Base-by-base conservation (phyloP, 2,797 vertebrate species). In the Monodelphis domestica region DNA sequence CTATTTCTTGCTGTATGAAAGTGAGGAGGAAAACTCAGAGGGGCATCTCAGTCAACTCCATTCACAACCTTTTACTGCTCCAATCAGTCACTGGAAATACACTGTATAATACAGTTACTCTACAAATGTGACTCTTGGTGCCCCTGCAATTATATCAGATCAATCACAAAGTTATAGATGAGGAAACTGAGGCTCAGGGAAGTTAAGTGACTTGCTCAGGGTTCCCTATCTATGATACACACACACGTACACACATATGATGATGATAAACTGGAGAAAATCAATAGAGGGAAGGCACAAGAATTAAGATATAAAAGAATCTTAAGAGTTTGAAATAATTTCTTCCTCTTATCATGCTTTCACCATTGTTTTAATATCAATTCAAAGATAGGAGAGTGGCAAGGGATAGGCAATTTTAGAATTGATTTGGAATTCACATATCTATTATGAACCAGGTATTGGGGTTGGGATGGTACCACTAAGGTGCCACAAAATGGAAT, bases 381-480 rank as follows among this genome's bases (percentile, higher is more conserved):
- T n/a, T n/a, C n/a, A n/a, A n/a, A n/a, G n/a, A n/a, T n/a, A n/a
- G n/a, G n/a, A n/a, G n/a, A n/a, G n/a, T n/a, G n/a, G n/a, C n/a
- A n/a, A n/a, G n/a, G n/a, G n/a, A n/a, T n/a, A n/a, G n/a, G n/a
- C n/a, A n/a, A n/a, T n/a, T n/a, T n/a, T n/a, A n/a, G n/a, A n/a
- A n/a, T n/a, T n/a, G n/a, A n/a, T n/a, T n/a, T n/a, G n/a, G 59
- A 70, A 89, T 29, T 92, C 70, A 57, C 53, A 51, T 90, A 30
- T 89, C 93, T n/a, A 88, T 91, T 94, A 90, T 89, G 50, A 92
- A 54, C 5, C 33, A 92, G 93, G 7, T 12, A 9, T 26, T 26
- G 26, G 29, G 26, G 1, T 29, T 24, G 21, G 10, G 38, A 52
- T 33, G 1, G 87, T 87, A 38, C 38, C 33, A 28, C 56, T 53